Base-by-base conservation (phyloP, 2,888 invertebrate genomes). In the Drosophila mulleri region DNA sequence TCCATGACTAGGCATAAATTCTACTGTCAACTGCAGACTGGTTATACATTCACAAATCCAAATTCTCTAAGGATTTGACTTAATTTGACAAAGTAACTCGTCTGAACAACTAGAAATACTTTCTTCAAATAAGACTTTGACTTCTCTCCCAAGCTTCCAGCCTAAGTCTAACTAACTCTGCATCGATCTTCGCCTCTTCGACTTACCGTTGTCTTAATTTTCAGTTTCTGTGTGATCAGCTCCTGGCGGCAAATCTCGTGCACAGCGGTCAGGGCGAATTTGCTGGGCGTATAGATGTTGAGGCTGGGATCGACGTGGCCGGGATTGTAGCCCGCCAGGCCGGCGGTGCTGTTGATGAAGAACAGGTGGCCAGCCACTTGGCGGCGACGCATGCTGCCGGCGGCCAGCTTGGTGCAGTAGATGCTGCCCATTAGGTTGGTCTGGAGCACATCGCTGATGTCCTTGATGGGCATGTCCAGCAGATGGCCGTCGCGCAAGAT, bases 401-500 rank as follows among this genome's bases (percentile, higher is more conserved):
- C 87, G 0, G 94, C 94, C 68, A 94, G 92, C 1, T 94, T 93
- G 0, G 93, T 91, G 79, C 94, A 94, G 65, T 93, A 82, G 3
- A 94, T 89, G 23, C 93, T 80, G 0, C 93, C 94, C 77, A 92
- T 93, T 1, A 94, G 72, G 83, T 94, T 94, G 26, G 93, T 93
- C 67, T 94, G 93, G 5, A 94, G 85, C 0, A 93, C 88, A 5
- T 92, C 85, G 35, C 74, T 72, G 9, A 92, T 88, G n/a, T 90
- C 82, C 41, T 74, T 60, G 37, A 72, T 48, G 11, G 91, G 72
- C 89, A 91, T 90, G 2, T 91, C 90, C 8, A 92, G 69, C 20
- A 92, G 68, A 23, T 88, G 88, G 3, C 92, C 92, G 0, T 82
- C 76, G 3, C 88, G 81, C 1, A 90, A 48, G 4, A 94, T 88